These are phyloP conservation scores for Drosophila histrio DNA, from an alignment of 2,888 invertebrate genomes.

Conservation along the genomic window DNA sequence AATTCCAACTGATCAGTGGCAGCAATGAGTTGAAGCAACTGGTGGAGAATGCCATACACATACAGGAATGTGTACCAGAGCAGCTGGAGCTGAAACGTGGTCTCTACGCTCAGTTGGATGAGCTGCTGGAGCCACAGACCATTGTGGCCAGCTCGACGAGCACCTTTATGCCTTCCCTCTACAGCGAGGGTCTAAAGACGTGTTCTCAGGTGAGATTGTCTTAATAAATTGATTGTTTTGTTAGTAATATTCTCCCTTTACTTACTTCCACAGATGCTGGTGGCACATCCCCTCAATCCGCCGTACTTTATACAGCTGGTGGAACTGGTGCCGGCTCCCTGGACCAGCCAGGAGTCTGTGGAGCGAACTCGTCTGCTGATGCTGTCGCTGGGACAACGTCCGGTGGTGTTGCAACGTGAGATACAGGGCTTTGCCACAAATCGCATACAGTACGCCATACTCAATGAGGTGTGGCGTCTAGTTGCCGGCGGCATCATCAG, in stretches of 20 bases:
- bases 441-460: conserved; percentile 96
- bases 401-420: conserved; percentile 93
- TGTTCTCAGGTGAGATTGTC: conserved; percentile 86
- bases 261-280: no score
- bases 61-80: conserved; percentile 98
- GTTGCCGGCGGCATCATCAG: conserved; percentile 92
- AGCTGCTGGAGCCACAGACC: conserved; percentile 88
- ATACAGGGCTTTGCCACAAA: conserved; percentile 97
- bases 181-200: conserved; percentile 93
- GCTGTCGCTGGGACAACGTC: conserved; percentile 95
- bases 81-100: conserved; percentile 92
- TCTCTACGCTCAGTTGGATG: conserved; percentile 91
- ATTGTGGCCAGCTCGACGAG: conserved; percentile 97
- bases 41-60: conserved; percentile 90
- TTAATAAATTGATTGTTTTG: no score
- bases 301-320: conserved; percentile 97
- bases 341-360: conserved; percentile 92
- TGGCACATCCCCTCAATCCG: conserved; percentile 97
- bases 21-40: conserved; percentile 88
- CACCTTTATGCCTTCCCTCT: conserved; percentile 94
- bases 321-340: conserved; percentile 96
- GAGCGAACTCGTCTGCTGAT: conserved; percentile 90
- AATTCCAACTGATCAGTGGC: conserved; percentile 91
- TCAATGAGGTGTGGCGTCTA: conserved; percentile 96
- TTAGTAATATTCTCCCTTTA: no score